Percentiles rank a stretch among this genome's conserved stretches.
These are phyloP conservation scores for Rhopalosiphum maidis DNA, from an alignment of 1,140 invertebrate species.

Conservation along the genomic window DNA sequence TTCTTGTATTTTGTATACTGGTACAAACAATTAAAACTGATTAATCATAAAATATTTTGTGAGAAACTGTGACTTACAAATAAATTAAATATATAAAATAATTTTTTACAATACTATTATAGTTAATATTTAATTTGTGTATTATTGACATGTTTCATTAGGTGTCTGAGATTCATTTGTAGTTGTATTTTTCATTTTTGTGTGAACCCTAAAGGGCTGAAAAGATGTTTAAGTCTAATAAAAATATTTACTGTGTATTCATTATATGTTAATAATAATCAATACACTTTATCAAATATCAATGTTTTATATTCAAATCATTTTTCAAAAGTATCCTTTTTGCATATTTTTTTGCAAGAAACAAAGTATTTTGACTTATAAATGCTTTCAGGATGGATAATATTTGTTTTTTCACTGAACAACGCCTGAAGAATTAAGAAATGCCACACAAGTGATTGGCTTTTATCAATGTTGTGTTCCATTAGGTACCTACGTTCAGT, in stretches of 20 bases:
- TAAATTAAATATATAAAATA: slow-evolving; percentile 50
- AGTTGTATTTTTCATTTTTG: slow-evolving; percentile 43
- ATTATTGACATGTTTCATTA: slow-evolving; percentile 51
- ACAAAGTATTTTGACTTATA: slow-evolving; percentile 48
- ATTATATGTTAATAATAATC: slow-evolving; percentile 49
- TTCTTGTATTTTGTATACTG: slow-evolving; percentile 42
- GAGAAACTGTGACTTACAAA: slow-evolving; percentile 48
- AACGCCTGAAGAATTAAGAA: slow-evolving; percentile 36
- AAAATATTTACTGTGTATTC: slow-evolving; percentile 49
- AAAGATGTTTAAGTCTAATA: slow-evolving; percentile 34
- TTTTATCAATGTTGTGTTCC: slow-evolving; percentile 45
- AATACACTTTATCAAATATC: slow-evolving; percentile 48
- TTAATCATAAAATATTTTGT: slow-evolving; percentile 41
- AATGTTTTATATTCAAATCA: slow-evolving; percentile 40
- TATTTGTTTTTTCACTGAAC: slow-evolving; percentile 40
- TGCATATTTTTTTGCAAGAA: slow-evolving; percentile 24
- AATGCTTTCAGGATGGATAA: slow-evolving; percentile 48
- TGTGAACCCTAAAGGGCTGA: slow-evolving; percentile 22
- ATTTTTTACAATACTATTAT: slow-evolving; percentile 52
- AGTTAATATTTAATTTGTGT: slow-evolving; percentile 48
- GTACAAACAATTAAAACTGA: slow-evolving; percentile 42
- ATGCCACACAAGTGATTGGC: slow-evolving; percentile 21
- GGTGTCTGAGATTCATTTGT: slow-evolving; percentile 51
- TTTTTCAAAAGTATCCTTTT: slow-evolving; percentile 50
- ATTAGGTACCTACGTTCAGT: slow-evolving; percentile 44